Base-by-base conservation (phyloP, 2,797 vertebrate species). In the Sebastes trivittatus region DNA sequence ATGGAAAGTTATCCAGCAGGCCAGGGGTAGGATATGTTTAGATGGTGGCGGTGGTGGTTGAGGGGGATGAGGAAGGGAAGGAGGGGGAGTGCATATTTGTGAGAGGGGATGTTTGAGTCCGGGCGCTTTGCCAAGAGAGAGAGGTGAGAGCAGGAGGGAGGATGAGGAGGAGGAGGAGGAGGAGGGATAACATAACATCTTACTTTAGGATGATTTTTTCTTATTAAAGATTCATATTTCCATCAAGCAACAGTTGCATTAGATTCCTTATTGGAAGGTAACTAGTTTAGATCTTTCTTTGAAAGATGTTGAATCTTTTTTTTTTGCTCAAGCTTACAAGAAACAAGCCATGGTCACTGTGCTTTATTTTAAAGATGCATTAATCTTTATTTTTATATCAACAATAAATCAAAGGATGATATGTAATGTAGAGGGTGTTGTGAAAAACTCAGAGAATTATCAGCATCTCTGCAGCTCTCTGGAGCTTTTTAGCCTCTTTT, bases 1-100 rank as follows among this genome's bases (percentile, higher is more conserved):
- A 95, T 97, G 96, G 97, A 97, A 97, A 97, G 95, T 96, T 94
- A 77, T 95, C 91, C 93, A 89, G 80, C 86, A 93, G 95, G 95
- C 96, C 95, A 95, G 95, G 93, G 92, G 94, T 90, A 95, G 96
- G 95, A 95, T 95, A 95, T 86, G 75, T 83, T 94, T 96, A 96
- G 96, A 95, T 94, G 94, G 89, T 90, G 91, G 75, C 7, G 70
- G 67, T 49, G 64, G 76, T 62, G 75, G 71, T 76, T 67, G 71
- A 30, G 32, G 61, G 20, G 78, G 59, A 6, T 4, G 67, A 66
- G 52, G 70, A 23, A 9, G 30, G 30, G 42, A 34, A 89, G 93
- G 88, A 89, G 88, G 89, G 88, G 89, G 88, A 88, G 87, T 89
- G 91, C 80, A 88, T 93, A 91, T 92, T 81, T 92, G 82, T 71